phyloP scores from a whole-genome alignment of 2,797 vertebrate species.

The Carapus acus region DNA sequence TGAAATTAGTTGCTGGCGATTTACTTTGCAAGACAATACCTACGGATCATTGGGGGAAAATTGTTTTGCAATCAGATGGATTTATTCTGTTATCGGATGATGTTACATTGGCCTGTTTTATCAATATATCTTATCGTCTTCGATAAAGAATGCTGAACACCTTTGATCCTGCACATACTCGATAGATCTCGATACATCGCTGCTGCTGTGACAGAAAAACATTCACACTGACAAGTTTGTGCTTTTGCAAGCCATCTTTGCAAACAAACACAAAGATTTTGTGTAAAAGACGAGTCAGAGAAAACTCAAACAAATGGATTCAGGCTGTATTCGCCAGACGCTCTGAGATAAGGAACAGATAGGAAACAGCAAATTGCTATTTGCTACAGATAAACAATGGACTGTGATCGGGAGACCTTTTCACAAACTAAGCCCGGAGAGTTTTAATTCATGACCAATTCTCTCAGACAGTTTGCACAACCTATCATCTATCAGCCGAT shows the following conservation, averaged over 20 bases:
- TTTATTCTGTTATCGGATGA: not conserved
- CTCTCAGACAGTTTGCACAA: conserved; percentile 1
- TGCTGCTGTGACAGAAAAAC: too few relatives aligned
- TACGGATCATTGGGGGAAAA: too few relatives aligned
- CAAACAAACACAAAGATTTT: not conserved
- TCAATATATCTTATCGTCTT: conserved; percentile 42
- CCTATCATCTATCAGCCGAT: not conserved
- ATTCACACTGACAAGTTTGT: not conserved
- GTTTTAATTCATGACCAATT: conserved; percentile 2
- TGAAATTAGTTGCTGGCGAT: too few relatives aligned
- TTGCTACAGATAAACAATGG: conserved; percentile 10
- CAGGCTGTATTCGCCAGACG: not conserved
- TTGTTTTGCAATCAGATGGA: too few relatives aligned
- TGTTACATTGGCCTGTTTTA: conserved; percentile 9
- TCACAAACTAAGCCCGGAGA: not conserved
- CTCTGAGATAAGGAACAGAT: conserved; percentile 15
- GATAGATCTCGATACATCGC: too few relatives aligned
- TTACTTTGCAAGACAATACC: too few relatives aligned
- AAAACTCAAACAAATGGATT: conserved; percentile 11
- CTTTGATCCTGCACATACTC: conserved; percentile 51
- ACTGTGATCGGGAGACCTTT: not conserved
- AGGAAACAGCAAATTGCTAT: conserved; percentile 12
- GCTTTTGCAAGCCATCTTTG: conserved; percentile 19
- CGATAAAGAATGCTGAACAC: conserved; percentile 41
- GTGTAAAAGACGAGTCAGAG: conserved; percentile 3